phyloP scores from a whole-genome alignment of 2,888 invertebrate genomes.

The Pterostichus madidus region DNA sequence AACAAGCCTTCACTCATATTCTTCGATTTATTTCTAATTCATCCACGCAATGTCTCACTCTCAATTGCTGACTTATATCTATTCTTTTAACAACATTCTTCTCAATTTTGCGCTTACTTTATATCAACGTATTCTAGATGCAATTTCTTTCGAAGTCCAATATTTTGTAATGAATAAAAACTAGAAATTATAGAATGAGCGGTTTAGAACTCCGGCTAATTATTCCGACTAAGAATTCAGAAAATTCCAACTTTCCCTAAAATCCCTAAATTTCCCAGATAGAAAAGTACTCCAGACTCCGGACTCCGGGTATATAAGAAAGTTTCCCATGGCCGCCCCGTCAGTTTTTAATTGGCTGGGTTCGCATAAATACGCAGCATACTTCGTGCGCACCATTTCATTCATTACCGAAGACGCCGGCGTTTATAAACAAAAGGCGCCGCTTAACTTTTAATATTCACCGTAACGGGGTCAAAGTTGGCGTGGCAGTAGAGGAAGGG shows the following conservation, averaged over 20 bases:
- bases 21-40: too few species aligned
- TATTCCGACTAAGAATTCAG: neutral
- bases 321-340: conserved; percentile 7
- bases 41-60: too few species aligned
- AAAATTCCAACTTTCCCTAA: neutral
- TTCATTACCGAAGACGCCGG: conserved; percentile 29
- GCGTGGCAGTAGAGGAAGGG: neutral
- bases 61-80: too few species aligned
- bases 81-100: too few species aligned
- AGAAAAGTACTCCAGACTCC: neutral
- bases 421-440: conserved; percentile 46
- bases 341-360: conserved; percentile 37
- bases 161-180: too few species aligned
- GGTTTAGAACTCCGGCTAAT: neutral
- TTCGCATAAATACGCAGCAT: conserved; percentile 27
- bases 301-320: too few species aligned
- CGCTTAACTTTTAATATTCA: conserved; percentile 48
- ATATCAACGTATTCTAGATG: too few species aligned
- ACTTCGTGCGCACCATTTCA: conserved; percentile 50
- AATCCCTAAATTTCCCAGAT: neutral
- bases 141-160: too few species aligned
- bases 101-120: too few species aligned
- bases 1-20: too few species aligned
- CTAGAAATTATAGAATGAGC: too few species aligned
- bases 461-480: conserved; percentile 10